Percentiles rank a stretch among this genome's conserved stretches.
Evolutionary conservation across 1,140 invertebrate genomes (phyloP).

Genomic region (Lepeophtheirus salmonis): DNA sequence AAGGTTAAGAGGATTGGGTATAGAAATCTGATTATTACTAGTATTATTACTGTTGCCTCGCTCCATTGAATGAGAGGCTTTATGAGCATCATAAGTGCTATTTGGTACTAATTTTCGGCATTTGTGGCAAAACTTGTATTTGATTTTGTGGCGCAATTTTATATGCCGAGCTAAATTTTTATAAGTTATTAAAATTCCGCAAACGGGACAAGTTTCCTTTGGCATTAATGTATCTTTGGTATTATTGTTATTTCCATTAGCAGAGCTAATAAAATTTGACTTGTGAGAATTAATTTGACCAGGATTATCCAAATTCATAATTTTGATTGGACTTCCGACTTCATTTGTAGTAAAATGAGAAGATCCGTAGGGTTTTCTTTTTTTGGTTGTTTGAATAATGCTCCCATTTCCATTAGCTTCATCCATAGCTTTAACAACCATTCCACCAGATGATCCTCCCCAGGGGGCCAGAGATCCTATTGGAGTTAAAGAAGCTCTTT

Average conservation of each 20-base stretch:
- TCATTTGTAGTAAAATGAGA: not conserved
- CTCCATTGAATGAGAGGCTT: slow-evolving; percentile 2
- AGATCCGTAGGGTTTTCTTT: not conserved
- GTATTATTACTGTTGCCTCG: not conserved
- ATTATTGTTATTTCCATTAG: not conserved
- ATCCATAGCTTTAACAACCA: slow-evolving; percentile 16
- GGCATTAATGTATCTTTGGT: slow-evolving; percentile 16
- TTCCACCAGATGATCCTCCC: slow-evolving; percentile 16
- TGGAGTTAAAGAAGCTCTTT: slow-evolving; percentile 14
- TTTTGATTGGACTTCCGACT: not conserved
- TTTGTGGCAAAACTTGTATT: slow-evolving; percentile 19
- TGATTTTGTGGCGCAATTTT: slow-evolving; percentile 15
- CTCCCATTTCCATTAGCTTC: not conserved
- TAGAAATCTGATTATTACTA: not conserved
- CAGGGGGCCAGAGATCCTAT: slow-evolving; percentile 17
- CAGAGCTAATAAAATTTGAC: not conserved
- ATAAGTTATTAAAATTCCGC: slow-evolving; percentile 16
- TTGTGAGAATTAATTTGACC: not conserved
- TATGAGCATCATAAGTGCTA: slow-evolving; percentile 12
- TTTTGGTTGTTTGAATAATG: not conserved
- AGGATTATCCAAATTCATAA: not conserved
- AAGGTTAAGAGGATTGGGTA: not conserved
- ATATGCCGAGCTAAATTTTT: slow-evolving; percentile 18
- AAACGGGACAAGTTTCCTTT: slow-evolving; percentile 17
- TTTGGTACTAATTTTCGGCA: slow-evolving; percentile 17